Base-by-base conservation (phyloP, 2,797 vertebrate species). In the Anniella stebbinsi region DNA sequence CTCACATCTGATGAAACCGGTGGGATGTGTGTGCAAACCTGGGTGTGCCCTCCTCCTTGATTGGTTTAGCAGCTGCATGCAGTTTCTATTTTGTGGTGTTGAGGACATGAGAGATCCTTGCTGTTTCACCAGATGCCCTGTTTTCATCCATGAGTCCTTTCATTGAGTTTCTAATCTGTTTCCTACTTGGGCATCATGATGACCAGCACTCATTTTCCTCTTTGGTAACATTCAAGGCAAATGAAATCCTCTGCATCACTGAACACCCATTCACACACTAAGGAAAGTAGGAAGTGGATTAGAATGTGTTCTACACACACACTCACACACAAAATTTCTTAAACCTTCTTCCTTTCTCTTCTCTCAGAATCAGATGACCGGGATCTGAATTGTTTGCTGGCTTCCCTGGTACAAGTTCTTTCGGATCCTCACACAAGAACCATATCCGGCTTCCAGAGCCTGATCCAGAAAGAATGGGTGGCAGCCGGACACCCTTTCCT, bases 391-490 rank as follows among this genome's bases (percentile, higher is more conserved):
- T 98, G 99, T 70, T 94, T 99, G 90, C 96, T 99, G 95, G 98
- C 98, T 96, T 98, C 98, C 30, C 97, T 99, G 96, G 98, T 98
- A 88, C 98, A 99, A 98, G 97, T 99, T 89, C 98, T 99, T 97
- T 98, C 98, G 75, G 98, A 98, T 89, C 98, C 98, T 0, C 96
- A 98, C 28, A 94, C 96, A 57, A 97, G 99, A 66, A 98, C 97
- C 30, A 94, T 98, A 90, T 92, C 91, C 0, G 99, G 99, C 25
- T 99, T 99, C 97, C 99, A 99, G 96, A 95, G 98, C 93, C 95
- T 99, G 96, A 95, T 99, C 77, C 99, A 99, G 97, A 97, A 98
- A 91, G 99, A 99, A 92, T 99, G 99, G 99, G 98, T 99, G 91
- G 98, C 97, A 54, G 97, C 98, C 0, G 99, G 98, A 3, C 98